phyloP scores from a whole-genome alignment of 2,797 vertebrate species.

The Lophius americanus region DNA sequence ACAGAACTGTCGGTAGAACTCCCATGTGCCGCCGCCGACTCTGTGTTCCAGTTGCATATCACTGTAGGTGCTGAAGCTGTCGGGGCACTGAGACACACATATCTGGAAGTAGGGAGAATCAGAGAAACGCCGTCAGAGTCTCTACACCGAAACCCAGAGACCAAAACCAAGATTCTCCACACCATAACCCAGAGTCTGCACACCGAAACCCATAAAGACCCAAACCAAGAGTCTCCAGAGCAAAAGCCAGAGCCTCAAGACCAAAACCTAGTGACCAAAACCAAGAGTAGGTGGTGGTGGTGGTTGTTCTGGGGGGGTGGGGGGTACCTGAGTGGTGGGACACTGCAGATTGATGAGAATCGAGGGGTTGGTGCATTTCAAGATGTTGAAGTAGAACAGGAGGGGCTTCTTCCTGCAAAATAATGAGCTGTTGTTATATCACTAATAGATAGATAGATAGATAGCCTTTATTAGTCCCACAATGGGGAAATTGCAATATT shows the following conservation, averaged over 20 bases:
- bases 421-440: neutral
- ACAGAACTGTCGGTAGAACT: slow-evolving; percentile 91
- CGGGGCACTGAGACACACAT: slow-evolving; percentile 91
- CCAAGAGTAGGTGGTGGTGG: too few species aligned
- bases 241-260: too few species aligned
- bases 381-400: slow-evolving; percentile 93
- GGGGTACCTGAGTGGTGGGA: slow-evolving; percentile 86
- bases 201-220: too few species aligned
- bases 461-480: too few species aligned
- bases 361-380: slow-evolving; percentile 88
- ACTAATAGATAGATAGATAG: neutral
- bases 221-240: too few species aligned
- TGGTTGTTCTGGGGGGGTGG: too few species aligned
- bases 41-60: slow-evolving; percentile 85
- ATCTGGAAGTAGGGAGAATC: slow-evolving; percentile 75
- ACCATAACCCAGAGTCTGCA: too few species aligned
- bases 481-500: too few species aligned
- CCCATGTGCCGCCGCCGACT: slow-evolving; percentile 81
- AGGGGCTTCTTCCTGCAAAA: slow-evolving; percentile 86
- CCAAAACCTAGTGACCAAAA: too few species aligned
- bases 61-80: slow-evolving; percentile 88
- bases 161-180: too few species aligned
- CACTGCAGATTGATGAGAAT: slow-evolving; percentile 91
- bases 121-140: neutral
- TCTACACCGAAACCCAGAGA: too few species aligned